Percentiles rank a stretch among this genome's conserved stretches.
phyloP scores from a whole-genome alignment of 2,113 vertebrate species.

The Syrmaticus mikado region DNA sequence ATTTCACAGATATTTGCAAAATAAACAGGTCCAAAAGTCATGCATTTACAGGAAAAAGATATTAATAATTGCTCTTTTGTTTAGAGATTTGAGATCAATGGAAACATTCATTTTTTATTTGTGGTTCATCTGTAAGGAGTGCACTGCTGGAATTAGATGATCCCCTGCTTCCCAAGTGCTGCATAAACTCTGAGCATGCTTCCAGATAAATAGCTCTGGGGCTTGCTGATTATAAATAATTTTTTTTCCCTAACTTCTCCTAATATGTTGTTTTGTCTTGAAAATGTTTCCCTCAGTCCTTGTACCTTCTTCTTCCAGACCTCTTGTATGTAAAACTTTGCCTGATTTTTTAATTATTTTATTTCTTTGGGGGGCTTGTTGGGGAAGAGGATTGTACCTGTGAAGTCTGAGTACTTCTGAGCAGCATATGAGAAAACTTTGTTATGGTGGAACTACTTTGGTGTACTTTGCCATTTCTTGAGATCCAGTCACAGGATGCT shows the following conservation, averaged over 20 bases:
- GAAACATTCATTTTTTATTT: background rate
- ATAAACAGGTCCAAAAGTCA: background rate
- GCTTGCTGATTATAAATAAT: background rate
- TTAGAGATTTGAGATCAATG: background rate
- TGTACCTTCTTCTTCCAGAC: background rate
- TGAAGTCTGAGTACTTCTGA: background rate
- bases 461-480: background rate
- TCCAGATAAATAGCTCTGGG: conserved; percentile 4
- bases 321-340: background rate
- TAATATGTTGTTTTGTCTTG: background rate
- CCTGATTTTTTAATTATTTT: background rate
- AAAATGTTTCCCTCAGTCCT: background rate
- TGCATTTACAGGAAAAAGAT: background rate
- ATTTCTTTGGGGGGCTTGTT: too few relatives aligned
- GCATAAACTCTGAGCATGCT: background rate
- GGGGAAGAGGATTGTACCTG: background rate
- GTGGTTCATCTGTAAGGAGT: background rate
- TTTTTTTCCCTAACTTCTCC: background rate
- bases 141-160: background rate
- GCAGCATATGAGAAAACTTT: background rate
- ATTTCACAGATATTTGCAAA: conserved; percentile 24
- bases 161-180: background rate
- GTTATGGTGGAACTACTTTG: background rate
- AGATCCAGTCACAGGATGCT: background rate
- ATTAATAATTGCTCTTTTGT: background rate